A percentile compares a stretch with the other conserved stretches of the same genome.
Evolutionary conservation across 2,113 vertebrate genomes (phyloP).

Genomic region (Ciconia maguari): DNA sequence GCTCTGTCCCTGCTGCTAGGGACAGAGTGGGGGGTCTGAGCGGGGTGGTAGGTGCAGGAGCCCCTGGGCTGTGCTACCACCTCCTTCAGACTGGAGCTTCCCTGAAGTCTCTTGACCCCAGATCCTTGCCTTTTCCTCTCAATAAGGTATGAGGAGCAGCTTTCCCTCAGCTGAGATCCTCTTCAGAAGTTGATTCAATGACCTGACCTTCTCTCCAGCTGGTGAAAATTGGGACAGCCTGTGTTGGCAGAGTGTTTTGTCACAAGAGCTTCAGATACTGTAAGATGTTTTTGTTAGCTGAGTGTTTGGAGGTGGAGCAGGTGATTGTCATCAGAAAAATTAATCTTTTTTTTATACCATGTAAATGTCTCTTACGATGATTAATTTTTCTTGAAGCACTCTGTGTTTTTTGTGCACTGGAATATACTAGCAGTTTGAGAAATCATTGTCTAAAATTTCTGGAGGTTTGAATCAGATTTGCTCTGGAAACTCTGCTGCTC

Average conservation of each 20-base stretch:
- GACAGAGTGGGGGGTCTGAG: not conserved
- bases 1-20: not conserved
- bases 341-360: not conserved
- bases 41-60: fast-evolving
- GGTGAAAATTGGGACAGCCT: not conserved
- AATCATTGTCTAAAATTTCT: not conserved
- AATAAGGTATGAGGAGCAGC: not conserved
- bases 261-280: not conserved
- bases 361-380: not conserved
- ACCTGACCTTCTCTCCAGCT: not conserved
- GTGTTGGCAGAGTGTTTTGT: not conserved
- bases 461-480: not conserved
- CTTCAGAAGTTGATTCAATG: not conserved
- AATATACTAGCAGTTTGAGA: not conserved
- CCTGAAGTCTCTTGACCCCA: not conserved
- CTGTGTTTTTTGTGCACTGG: not conserved
- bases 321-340: not conserved
- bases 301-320: not conserved
- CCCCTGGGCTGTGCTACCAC: not conserved
- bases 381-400: not conserved
- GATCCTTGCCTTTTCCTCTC: not conserved
- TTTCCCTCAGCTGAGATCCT: not conserved
- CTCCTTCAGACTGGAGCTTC: not conserved
- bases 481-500: not conserved
- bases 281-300: not conserved